Conservation (phyloP, 2,888 invertebrate species). For the Apantesis nais region DNA sequence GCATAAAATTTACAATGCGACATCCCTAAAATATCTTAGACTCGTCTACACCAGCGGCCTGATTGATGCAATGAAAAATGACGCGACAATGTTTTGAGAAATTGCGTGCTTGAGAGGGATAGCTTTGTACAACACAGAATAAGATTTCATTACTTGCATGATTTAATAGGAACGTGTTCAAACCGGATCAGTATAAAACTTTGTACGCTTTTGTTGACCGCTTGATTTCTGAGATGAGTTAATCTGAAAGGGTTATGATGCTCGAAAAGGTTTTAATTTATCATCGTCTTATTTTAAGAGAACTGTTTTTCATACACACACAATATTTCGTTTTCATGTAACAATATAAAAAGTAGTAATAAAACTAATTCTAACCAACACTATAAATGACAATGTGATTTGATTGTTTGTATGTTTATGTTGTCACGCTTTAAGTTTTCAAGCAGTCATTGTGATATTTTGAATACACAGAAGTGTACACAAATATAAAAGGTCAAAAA, state of each 20-base stretch:
- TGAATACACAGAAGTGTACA: no score
- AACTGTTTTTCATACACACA: no score
- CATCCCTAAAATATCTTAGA: conserved; percentile 65
- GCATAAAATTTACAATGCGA: conserved; percentile 39
- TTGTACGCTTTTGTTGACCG: conserved; percentile 62
- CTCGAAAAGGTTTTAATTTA: conserved; percentile 64
- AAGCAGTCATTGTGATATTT: neutral
- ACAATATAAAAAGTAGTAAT: no score
- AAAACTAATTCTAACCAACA: no score
- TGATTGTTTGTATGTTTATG: neutral
- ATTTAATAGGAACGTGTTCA: conserved; percentile 69
- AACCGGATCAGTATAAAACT: conserved; percentile 69
- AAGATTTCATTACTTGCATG: conserved; percentile 82
- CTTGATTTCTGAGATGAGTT: conserved; percentile 74
- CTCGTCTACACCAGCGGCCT: conserved; percentile 66
- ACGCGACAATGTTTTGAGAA: conserved; percentile 84
- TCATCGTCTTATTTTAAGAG: conserved; percentile 74
- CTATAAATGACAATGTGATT: neutral
- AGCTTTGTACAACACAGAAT: conserved; percentile 70
- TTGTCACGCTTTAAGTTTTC: neutral
- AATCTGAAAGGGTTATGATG: conserved; percentile 43
- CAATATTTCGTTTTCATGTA: neutral
- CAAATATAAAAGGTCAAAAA: no score
- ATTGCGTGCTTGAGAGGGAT: conserved; percentile 73
- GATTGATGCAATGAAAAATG: conserved; percentile 86